Evolutionary conservation across 2,113 vertebrate species (phyloP).

Genomic region (Lonchura striata): DNA sequence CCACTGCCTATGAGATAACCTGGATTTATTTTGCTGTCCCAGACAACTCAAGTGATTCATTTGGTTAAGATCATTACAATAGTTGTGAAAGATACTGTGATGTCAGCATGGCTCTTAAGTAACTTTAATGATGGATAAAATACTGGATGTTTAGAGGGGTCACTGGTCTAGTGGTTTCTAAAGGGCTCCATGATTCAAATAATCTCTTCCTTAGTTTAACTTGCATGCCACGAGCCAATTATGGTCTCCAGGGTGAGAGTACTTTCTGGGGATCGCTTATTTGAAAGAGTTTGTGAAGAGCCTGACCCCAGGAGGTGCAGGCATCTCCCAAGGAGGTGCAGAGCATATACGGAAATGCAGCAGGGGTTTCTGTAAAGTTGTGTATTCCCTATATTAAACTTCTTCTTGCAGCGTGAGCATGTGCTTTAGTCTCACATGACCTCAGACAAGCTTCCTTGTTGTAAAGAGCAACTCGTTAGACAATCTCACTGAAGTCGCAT

Average conservation of each 20-base stretch:
- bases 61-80: background rate
- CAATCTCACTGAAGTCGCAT: background rate
- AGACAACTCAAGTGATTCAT: background rate
- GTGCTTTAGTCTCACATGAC: slow-evolving; percentile 49
- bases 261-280: no score
- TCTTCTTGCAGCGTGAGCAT: background rate
- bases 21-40: background rate
- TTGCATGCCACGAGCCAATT: fast-evolving
- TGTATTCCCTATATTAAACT: background rate
- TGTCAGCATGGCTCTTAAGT: background rate
- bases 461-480: background rate
- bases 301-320: background rate
- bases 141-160: background rate
- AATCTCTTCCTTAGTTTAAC: background rate
- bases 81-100: background rate
- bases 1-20: background rate
- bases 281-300: background rate
- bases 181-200: background rate
- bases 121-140: background rate
- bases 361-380: background rate
- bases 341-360: background rate
- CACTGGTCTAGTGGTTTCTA: background rate
- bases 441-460: slow-evolving; percentile 6
- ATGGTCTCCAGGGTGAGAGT: fast-evolving
- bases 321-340: background rate